Percentiles rank a stretch among this genome's conserved stretches.
These are phyloP conservation scores for Mya arenaria DNA, from an alignment of 1,140 invertebrate genomes.

Conservation along the genomic window DNA sequence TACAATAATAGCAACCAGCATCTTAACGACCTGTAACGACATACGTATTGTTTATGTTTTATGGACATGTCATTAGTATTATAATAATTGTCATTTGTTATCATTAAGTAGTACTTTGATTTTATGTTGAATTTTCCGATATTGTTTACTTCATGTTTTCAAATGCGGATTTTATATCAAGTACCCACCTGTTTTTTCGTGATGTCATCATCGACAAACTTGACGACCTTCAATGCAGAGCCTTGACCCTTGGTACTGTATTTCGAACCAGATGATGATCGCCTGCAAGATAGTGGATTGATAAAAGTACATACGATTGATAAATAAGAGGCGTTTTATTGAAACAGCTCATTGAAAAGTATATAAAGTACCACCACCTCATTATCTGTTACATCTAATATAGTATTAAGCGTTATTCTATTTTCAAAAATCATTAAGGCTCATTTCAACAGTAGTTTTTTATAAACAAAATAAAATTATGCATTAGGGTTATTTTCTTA, in stretches of 20 bases:
- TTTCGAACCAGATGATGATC: constrained; percentile 9
- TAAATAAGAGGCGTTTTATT: neutral
- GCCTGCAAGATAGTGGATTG: neutral
- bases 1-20: constrained; percentile 82
- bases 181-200: constrained; percentile 59
- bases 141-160: neutral
- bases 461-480: too few species aligned
- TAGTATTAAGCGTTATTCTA: neutral
- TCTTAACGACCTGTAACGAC: constrained; percentile 81
- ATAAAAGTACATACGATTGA: neutral
- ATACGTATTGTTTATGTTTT: neutral
- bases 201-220: constrained; percentile 54
- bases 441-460: too few species aligned
- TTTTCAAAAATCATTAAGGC: neutral
- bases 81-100: neutral
- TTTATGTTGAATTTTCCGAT: neutral
- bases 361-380: neutral
- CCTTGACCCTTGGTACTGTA: neutral
- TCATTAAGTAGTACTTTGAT: neutral
- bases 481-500: too few species aligned
- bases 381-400: neutral
- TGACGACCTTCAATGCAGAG: constrained; percentile 30
- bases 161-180: neutral
- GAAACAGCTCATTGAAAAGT: neutral
- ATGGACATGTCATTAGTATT: neutral